Evolutionary conservation across 2,888 invertebrate species (phyloP), one percentile per base, ranked within the genome.

Genomic region (Baccha elongata): DNA sequence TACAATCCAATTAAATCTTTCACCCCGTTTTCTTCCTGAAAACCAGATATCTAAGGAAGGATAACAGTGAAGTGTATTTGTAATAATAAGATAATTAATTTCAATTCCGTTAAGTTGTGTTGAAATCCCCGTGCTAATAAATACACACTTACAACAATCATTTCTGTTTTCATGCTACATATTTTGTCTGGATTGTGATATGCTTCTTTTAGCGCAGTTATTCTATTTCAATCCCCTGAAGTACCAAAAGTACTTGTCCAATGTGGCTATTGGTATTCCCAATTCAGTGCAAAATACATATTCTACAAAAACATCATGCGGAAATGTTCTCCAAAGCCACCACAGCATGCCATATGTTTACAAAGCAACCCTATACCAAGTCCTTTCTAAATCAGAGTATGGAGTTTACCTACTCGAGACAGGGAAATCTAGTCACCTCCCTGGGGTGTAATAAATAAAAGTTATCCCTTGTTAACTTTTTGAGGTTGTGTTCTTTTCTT

Each of bases 101-200:
- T 83, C 72, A 83, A 76, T 83, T 72, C 72, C 35, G 72, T 72
- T 76, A 83, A 76, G 76, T 76, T 76, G 76, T 68, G 81, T 72
- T 76, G 81, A 83, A 83, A 83, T 83, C 76, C 81, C 81, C 81
- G 67, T 83, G 76, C 81, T 83, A 83, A 83, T 76, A 83, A 83
- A 83, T 83, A 83, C 76, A 71, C 75, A 67, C 80, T 80, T 69
- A 80, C 81, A 72, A 55, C 76, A 76, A 76, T 76, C 72, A 83
- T 72, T 67, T 81, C 65, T 67, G 58, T 75, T 64, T 64, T 26
- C 40, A 52, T 71, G 55, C 32, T 19, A 42, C n/a, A 44, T 50
- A 40, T 42, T 48, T 48, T 62, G 52, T 52, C 37, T 62, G 40
- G 23, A 7, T 19, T 67, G 48, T 48, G 17, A n/a, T 37, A 17